phyloP scores from a whole-genome alignment of 2,888 invertebrate genomes.

The Lumbricus terrestris region DNA sequence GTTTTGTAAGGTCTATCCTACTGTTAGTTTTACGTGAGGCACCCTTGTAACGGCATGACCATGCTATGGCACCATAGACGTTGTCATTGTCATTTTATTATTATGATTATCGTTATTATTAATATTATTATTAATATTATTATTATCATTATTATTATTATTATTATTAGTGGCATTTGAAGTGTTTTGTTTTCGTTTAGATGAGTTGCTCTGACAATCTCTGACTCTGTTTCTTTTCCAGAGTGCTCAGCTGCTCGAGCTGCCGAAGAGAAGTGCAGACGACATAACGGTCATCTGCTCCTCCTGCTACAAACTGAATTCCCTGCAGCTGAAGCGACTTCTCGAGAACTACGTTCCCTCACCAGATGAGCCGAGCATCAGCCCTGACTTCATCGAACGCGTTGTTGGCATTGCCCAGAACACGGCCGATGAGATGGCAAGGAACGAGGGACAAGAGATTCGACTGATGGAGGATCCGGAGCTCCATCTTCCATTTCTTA shows the following conservation, averaged over 20 bases:
- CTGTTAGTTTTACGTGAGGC: no score
- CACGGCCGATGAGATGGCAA: slow-evolving; percentile 79
- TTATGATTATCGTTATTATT: no score
- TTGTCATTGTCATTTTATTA: no score
- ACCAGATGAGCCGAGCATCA: slow-evolving; percentile 66
- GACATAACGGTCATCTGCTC: slow-evolving; percentile 86
- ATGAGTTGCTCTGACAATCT: no score
- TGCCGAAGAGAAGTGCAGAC: slow-evolving; percentile 76
- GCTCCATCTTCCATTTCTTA: slow-evolving; percentile 82
- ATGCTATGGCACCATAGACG: no score
- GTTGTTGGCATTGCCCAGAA: slow-evolving; percentile 56
- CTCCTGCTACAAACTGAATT: slow-evolving; percentile 94
- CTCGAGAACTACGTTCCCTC: slow-evolving; percentile 73
- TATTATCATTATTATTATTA: no score
- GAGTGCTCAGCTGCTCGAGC: slow-evolving; percentile 79
- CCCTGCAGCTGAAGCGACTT: slow-evolving; percentile 84
- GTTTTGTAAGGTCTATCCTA: no score
- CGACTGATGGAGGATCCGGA: slow-evolving; percentile 79
- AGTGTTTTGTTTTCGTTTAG: neutral
- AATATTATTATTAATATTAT: no score
- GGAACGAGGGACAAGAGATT: slow-evolving; percentile 30
- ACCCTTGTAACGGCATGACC: no score
- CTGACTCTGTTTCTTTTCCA: slow-evolving; percentile 63
- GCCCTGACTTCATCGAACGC: slow-evolving; percentile 65
- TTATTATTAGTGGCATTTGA: neutral